phyloP scores from a whole-genome alignment of 2,888 invertebrate species.

The Platerodrilus igneus region DNA sequence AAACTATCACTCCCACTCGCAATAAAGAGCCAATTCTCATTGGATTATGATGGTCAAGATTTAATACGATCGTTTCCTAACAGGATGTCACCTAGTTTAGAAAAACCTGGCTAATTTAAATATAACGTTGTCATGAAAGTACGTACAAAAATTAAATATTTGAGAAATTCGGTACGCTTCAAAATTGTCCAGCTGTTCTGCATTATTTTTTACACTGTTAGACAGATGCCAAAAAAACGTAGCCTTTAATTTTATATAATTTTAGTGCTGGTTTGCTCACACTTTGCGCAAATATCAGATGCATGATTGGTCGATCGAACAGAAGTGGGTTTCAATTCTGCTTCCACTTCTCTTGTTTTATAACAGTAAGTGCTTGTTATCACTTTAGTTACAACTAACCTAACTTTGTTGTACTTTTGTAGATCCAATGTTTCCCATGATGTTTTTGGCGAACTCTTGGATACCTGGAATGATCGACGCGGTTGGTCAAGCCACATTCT shows the following conservation, averaged over 20 bases:
- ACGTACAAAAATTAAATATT: too few relatives aligned
- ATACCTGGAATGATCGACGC: conserved; percentile 90
- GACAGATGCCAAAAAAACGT: too few relatives aligned
- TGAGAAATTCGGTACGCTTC: too few relatives aligned
- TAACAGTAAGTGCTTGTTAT: conserved; percentile 69
- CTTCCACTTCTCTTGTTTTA: conserved; percentile 84
- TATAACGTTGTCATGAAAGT: too few relatives aligned
- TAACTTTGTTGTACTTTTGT: conserved; percentile 34
- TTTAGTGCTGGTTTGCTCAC: conserved; percentile 91
- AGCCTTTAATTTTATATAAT: conserved; percentile 28
- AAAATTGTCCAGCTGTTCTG: too few relatives aligned
- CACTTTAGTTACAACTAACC: neutral
- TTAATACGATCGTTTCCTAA: too few relatives aligned
- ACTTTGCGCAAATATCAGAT: conserved; percentile 80
- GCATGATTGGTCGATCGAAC: conserved; percentile 95
- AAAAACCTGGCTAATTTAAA: too few relatives aligned
- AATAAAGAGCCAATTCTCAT: too few relatives aligned
- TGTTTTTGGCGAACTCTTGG: conserved; percentile 83
- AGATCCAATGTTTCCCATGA: conserved; percentile 94
- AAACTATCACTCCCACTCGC: too few relatives aligned
- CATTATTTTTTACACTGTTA: too few relatives aligned
- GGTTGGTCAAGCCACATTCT: conserved; percentile 82
- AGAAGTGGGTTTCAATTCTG: conserved; percentile 90
- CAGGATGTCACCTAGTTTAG: too few relatives aligned
- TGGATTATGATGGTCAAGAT: too few relatives aligned